Evolutionary conservation across 2,797 vertebrate species (phyloP).

Genomic region (Balearica regulorum): DNA sequence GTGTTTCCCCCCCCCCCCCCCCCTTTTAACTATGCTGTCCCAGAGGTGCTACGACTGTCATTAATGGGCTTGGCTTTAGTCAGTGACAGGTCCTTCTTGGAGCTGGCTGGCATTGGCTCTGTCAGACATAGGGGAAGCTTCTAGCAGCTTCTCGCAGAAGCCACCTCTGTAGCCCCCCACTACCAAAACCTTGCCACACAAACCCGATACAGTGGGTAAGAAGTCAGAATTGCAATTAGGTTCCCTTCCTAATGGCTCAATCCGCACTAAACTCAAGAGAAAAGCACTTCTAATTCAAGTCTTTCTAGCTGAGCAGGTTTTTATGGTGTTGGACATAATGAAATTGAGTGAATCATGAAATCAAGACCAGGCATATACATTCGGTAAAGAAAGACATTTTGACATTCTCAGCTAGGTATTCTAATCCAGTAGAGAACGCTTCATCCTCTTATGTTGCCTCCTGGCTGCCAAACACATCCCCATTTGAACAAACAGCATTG

Average conservation of each 20-base stretch:
- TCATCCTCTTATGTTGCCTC: neutral
- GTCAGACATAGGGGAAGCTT: too few species aligned
- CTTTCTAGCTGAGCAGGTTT: neutral
- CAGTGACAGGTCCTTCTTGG: too few species aligned
- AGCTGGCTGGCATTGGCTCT: too few species aligned
- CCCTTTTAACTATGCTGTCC: too few species aligned
- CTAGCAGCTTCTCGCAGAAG: too few species aligned
- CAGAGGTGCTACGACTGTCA: too few species aligned
- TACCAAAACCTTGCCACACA: too few species aligned
- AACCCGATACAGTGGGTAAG: neutral
- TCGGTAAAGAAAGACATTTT: neutral
- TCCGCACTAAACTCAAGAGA: neutral
- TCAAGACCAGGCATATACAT: neutral
- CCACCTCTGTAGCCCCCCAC: too few species aligned
- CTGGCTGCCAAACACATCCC: neutral
- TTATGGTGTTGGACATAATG: neutral
- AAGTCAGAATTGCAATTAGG: neutral
- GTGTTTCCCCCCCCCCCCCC: too few species aligned
- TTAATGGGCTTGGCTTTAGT: too few species aligned
- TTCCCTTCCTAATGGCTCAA: neutral
- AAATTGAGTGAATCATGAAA: neutral
- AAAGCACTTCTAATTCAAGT: neutral
- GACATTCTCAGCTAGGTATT: neutral
- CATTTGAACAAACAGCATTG: neutral
- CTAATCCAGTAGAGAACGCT: neutral